Evolutionary conservation across 2,113 vertebrate species (phyloP).

Genomic region (Carassius carassius): DNA sequence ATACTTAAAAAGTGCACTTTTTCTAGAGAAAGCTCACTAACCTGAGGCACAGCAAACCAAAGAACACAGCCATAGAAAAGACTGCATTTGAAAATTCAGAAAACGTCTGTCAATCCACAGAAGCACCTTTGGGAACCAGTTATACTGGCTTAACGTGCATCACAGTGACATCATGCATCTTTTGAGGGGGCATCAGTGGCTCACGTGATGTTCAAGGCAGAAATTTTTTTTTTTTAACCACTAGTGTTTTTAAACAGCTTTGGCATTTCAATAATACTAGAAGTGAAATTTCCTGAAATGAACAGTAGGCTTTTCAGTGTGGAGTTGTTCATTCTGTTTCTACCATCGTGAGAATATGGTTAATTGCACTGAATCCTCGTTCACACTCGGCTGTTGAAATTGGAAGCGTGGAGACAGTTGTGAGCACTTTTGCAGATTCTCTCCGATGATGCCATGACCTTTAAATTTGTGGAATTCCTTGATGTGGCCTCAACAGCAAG

Average conservation of each 20-base stretch:
- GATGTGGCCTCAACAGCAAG: background rate
- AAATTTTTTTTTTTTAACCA: background rate
- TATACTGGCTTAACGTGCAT: background rate
- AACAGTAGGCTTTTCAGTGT: slow-evolving; percentile 10
- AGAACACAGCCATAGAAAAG: slow-evolving; percentile 3
- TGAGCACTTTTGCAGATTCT: background rate
- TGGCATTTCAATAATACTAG: background rate
- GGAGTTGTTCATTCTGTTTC: background rate
- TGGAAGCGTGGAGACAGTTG: background rate
- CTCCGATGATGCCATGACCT: no score
- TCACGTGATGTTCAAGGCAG: background rate
- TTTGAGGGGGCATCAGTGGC: background rate
- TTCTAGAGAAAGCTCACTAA: slow-evolving; percentile 6
- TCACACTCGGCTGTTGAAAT: background rate
- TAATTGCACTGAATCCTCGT: background rate
- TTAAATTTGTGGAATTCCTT: background rate
- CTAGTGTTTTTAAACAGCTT: background rate
- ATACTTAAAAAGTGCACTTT: background rate
- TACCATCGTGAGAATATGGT: background rate
- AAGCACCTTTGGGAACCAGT: slow-evolving; percentile 1
- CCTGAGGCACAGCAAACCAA: slow-evolving; percentile 12
- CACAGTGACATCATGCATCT: background rate
- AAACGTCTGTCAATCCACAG: background rate
- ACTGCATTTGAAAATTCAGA: background rate
- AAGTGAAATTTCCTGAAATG: background rate